Evolutionary conservation across 2,797 vertebrate species (phyloP), one percentile per base, ranked within the genome.

Genomic region (Tragelaphus eurycerus): DNA sequence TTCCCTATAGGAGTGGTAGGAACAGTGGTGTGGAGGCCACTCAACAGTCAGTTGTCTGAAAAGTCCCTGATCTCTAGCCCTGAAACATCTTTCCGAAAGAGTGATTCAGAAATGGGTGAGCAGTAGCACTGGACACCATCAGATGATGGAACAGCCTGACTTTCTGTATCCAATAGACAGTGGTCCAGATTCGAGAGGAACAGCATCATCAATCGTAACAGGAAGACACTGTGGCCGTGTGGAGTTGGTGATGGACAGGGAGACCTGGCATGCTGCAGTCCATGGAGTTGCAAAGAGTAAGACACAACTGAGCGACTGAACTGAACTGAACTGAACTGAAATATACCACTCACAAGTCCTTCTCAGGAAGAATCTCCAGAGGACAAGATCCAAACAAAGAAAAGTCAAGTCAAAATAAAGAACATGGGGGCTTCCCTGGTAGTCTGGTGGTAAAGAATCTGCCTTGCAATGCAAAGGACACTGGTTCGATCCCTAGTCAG

Each of bases 111-210:
- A 62, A 64, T 62, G 4, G 0, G 86, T 4, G 1, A 54, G 46
- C 54, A 29, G 46, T 46, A 14, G 29, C 15, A 4, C 64, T 34
- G 0, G 0, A 31, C 0, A 0, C 27, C 1, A 0, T 82, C 7
- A 86, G 55, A 62, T 25, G 46, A 57, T 0, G 9, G 11, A 46
- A 34, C 3, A 19, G 34, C 1, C 57, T 74, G 27, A 71, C 79
- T 14, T 15, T 0, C 8, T 10, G 46, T 38, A 62, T 74, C 89
- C 14, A 9, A 12, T 46, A 7, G 3, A 74, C 34, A 71, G 25
- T 34, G 13, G 52, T 29, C 50, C 43, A 64, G 86, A 81, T 38
- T 55, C 23, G 7, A 54, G 62, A 81, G 64, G 55, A 89, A 79
- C 16, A 48, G 46, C 79, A 34, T 57, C 25, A 29, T 62, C 31